Evolutionary conservation across 2,797 vertebrate genomes (phyloP), one percentile per base, ranked within the genome.

Genomic region (Dipus sagitta): DNA sequence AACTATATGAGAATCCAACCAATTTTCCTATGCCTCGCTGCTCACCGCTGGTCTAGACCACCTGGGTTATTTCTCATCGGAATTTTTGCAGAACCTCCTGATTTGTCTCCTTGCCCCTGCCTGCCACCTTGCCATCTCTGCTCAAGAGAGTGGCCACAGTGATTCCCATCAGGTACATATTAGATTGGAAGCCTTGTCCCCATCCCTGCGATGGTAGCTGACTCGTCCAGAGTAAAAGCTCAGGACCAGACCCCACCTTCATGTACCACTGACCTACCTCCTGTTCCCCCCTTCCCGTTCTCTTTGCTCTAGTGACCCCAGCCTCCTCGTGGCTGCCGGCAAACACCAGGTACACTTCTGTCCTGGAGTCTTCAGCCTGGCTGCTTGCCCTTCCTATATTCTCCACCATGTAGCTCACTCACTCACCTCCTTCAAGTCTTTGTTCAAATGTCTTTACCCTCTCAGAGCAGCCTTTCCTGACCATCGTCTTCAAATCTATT

Each of bases 1-100:
- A 94, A 85, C 85, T 65, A 81, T 13, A 42, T 87, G 58, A 74
- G 60, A 92, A 82, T 75, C 68, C n/a, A 90, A 83, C 28, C 42
- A 79, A 8, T 78, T 86, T 7, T 76, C 7, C 47, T 87, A 62
- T 68, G 60, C 60, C 12, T 75, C n/a, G 64, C 17, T 68, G 71
- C 38, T 34, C 47, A 23, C 9, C 68, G 34, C 5, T 72, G 15
- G 42, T 60, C 28, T 86, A 84, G 83, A 92, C 26, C 15, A 65
- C 24, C 9, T 47, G 47, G 11, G 62, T 30, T 18, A 30, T 34
- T 67, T 85, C 82, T 71, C 67, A 85, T 14, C 30, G 54, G 81
- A 21, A 68, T 83, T 83, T 20, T 32, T 24, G 30, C 38, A 47
- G 60, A 67, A 64, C 1, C 64, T 89, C 30, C 47, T 86, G 60